Base-by-base conservation (phyloP, 2,113 vertebrate genomes). In the Chamaetylas fuelleborni region DNA sequence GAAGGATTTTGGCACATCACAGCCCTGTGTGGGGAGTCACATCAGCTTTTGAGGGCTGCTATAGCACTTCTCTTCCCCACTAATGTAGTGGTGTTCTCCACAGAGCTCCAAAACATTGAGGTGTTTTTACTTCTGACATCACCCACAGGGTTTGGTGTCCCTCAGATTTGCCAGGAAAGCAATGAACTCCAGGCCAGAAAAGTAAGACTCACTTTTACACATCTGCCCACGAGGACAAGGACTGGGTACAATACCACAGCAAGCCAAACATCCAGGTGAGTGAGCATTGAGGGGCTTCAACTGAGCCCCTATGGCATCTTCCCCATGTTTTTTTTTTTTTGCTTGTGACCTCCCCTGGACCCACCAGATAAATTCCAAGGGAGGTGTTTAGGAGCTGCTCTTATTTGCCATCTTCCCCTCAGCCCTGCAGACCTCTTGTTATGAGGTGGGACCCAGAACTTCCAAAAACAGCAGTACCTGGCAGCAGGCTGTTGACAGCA, bases 151-250 rank as follows among this genome's bases (percentile, higher is more conserved):
- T 31, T 79, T 67, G 36, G 13, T 23, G 6, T n/a, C 22, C 36
- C 22, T 6, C 8, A 20, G 11, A 9, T 74, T 74, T 65, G 50
- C 8, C 33, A 50, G 33, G 36, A 72, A 62, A 18, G 23, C 38
- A 18, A 8, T 8, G 14, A 31, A 16, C 19, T 12, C 33, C 45
- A 43, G 26, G 50, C 6, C n/a, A 28, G 56, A 45, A 58, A 65
- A 80, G 4, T 9, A 20, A 66, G 22, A 16, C 8, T 22, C 9
- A 3, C 4, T 43, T 31, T 51, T 18, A 36, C 22, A 40, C 25
- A 2, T 19, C 31, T 0, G 0, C 16, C 36, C 48, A 5, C 0
- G 0, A 43, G 54, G 19, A 85, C 4, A 2, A 61, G 57, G 33
- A 16, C 53, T 82, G 84, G 53, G 4, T 64, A 5, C 67, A 50